Evolutionary conservation across 2,888 invertebrate genomes (phyloP).

Genomic region (Melinaea menophilus): DNA sequence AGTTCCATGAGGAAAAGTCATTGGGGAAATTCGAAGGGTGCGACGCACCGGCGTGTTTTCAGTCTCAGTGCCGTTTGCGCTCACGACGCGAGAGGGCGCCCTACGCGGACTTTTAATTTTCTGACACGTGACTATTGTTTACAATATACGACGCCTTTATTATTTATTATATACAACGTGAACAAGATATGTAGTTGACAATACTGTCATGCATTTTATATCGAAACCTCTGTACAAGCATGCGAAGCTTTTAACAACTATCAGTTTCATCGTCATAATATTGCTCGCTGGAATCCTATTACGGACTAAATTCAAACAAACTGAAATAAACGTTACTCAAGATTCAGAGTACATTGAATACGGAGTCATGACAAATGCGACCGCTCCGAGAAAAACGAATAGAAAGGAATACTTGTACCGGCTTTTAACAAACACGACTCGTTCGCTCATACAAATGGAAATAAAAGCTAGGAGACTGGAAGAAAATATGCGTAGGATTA

Average conservation of each 20-base stretch:
- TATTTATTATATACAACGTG: conserved; percentile 4
- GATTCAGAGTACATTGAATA: conserved; percentile 51
- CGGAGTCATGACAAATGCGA: conserved; percentile 63
- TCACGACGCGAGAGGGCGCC: conserved; percentile 74
- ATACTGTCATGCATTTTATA: conserved; percentile 67
- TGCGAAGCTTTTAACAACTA: conserved; percentile 61
- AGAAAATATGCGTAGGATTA: conserved; percentile 78
- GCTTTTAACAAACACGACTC: conserved; percentile 76
- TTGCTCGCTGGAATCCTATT: conserved; percentile 59
- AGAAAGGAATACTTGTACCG: conserved; percentile 76
- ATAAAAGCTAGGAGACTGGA: conserved; percentile 76
- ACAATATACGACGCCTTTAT: conserved; percentile 9
- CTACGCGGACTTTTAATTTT: conserved; percentile 45
- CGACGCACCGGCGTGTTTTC: conserved; percentile 70
- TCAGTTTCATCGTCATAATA: conserved; percentile 57
- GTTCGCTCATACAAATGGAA: conserved; percentile 78
- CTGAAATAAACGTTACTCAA: conserved; percentile 42
- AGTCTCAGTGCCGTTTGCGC: conserved; percentile 69
- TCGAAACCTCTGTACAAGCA: conserved; percentile 61
- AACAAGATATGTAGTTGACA: conserved; percentile 23
- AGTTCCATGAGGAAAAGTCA: conserved; percentile 70
- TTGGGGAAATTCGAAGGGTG: conserved; percentile 74
- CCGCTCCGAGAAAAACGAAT: conserved; percentile 57
- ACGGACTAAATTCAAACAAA: conserved; percentile 51
- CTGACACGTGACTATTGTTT: conserved; percentile 68